Evolutionary conservation across 2,888 invertebrate species (phyloP).

Genomic region (Euphydryas editha): DNA sequence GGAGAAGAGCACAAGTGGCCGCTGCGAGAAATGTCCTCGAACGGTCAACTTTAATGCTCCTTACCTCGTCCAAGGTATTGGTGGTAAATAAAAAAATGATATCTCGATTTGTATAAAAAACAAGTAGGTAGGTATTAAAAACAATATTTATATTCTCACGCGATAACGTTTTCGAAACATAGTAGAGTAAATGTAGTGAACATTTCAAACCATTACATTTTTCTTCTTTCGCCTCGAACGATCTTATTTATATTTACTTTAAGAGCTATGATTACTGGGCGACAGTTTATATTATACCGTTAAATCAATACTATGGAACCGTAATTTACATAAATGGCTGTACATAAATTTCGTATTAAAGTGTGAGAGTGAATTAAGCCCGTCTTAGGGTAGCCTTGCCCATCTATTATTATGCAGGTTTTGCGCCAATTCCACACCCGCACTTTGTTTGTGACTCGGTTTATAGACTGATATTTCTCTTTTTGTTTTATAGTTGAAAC

Average conservation of each 20-base stretch:
- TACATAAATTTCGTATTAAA: conserved; percentile 65
- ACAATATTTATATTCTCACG: not conserved
- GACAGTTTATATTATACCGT: not conserved
- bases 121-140: not conserved
- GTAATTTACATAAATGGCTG: conserved; percentile 60
- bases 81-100: conserved; percentile 16
- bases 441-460: conserved; percentile 58
- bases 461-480: conserved; percentile 53
- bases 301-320: conserved; percentile 44
- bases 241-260: not conserved
- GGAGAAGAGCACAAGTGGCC: conserved; percentile 97
- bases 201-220: not conserved
- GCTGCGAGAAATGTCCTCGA: conserved; percentile 97
- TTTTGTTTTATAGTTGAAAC: conserved; percentile 48
- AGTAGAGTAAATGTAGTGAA: not conserved
- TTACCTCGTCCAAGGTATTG: conserved; percentile 96
- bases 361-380: conserved; percentile 64
- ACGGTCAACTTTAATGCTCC: conserved; percentile 97
- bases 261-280: not conserved
- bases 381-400: conserved; percentile 56
- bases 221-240: not conserved
- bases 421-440: conserved; percentile 56
- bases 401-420: conserved; percentile 71
- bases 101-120: not conserved
- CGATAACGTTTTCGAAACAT: not conserved